Evolutionary conservation across 2,888 invertebrate species (phyloP).

Genomic region (Amblyjoppa fuscipennis): DNA sequence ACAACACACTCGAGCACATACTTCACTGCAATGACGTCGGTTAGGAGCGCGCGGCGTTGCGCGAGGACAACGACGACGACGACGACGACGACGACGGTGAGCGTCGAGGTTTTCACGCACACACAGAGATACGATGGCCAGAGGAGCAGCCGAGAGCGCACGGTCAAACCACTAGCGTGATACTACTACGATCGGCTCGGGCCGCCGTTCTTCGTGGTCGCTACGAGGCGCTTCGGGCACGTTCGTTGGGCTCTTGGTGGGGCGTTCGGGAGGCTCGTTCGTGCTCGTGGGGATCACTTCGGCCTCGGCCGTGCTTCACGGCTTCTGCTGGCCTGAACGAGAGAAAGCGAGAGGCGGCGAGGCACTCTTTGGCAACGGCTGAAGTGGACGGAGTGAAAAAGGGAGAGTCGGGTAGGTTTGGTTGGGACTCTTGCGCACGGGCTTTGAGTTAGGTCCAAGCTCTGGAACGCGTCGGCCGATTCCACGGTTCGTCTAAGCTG

Average conservation of each 20-base stretch:
- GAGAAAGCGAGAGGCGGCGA: background rate
- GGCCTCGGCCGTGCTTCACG: conserved; percentile 24
- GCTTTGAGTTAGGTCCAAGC: conserved; percentile 19
- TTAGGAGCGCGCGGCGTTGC: conserved; percentile 42
- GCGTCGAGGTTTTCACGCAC: conserved; percentile 60
- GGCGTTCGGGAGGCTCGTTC: conserved; percentile 38
- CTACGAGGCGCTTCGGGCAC: conserved; percentile 63
- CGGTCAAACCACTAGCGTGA: conserved; percentile 15
- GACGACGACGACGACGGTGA: conserved; percentile 25
- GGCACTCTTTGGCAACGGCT: background rate
- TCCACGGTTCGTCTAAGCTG: conserved; percentile 1
- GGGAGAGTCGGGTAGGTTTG: background rate
- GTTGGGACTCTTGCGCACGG: background rate
- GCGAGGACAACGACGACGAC: conserved; percentile 59
- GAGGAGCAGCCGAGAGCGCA: conserved; percentile 16
- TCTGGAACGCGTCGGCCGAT: conserved; percentile 6
- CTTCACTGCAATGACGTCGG: conserved; percentile 82
- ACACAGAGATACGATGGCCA: conserved; percentile 16
- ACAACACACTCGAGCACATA: conserved; percentile 83
- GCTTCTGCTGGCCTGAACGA: conserved; percentile 16
- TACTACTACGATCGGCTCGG: conserved; percentile 57
- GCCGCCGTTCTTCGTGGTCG: conserved; percentile 73
- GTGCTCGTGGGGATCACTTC: conserved; percentile 40
- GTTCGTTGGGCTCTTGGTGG: conserved; percentile 63
- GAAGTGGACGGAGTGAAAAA: background rate